Evolutionary conservation across 2,888 invertebrate genomes (phyloP).

Genomic region (Stenolophus ochropezus): DNA sequence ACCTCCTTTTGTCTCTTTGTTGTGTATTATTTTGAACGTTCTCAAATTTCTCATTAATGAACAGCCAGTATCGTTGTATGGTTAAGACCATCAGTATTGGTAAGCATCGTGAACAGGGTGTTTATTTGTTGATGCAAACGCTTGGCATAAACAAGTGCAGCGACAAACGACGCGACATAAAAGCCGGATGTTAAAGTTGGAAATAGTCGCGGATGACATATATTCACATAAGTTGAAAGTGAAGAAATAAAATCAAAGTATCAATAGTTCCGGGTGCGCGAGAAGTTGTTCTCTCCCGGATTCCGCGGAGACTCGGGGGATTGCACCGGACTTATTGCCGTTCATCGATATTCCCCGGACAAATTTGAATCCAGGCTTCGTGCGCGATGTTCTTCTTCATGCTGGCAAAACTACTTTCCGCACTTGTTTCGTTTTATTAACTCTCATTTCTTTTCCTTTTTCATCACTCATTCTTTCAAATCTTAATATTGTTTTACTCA

Average conservation of each 20-base stretch:
- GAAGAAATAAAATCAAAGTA: conserved; percentile 54
- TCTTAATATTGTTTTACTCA: too few species aligned
- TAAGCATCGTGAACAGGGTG: too few species aligned
- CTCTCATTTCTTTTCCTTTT: too few species aligned
- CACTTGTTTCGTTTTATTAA: too few species aligned
- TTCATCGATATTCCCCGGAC: conserved; percentile 53
- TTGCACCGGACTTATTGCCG: conserved; percentile 35
- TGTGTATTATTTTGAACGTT: too few species aligned
- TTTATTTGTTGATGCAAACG: too few species aligned
- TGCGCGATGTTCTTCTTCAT: neutral
- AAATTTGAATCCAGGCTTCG: conserved; percentile 50
- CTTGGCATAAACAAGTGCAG: neutral
- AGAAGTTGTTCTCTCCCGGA: conserved; percentile 7
- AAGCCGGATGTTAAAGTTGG: neutral
- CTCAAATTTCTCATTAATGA: too few species aligned
- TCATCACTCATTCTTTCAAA: too few species aligned
- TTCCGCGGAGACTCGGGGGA: conserved; percentile 23
- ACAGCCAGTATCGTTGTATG: too few species aligned
- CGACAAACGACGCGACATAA: neutral
- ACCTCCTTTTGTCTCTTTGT: too few species aligned
- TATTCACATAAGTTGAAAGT: conserved; percentile 24
- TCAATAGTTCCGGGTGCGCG: conserved; percentile 41
- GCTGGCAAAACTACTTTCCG: too few species aligned
- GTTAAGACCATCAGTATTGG: too few species aligned
- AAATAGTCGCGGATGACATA: conserved; percentile 17